phyloP scores from a whole-genome alignment of 2,797 vertebrate genomes.

The Benthosema pterotum region DNA sequence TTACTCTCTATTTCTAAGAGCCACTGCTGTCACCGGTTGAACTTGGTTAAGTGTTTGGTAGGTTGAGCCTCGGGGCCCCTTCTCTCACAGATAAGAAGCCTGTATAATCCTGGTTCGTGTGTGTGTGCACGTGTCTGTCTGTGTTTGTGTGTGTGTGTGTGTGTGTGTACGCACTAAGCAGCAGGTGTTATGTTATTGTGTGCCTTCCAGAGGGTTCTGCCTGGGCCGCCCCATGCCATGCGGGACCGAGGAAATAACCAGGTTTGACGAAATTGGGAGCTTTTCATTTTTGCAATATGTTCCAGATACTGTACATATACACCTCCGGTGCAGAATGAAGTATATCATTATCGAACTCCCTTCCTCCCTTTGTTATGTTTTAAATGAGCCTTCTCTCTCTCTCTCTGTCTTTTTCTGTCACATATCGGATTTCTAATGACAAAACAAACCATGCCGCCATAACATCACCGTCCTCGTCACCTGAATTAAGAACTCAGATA shows the following conservation, averaged over 20 bases:
- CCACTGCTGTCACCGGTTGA: slow-evolving; percentile 70
- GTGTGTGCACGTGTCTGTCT: slow-evolving; percentile 36
- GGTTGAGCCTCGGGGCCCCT: slow-evolving; percentile 75
- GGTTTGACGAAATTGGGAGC: slow-evolving; percentile 60
- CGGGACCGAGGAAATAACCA: slow-evolving; percentile 47
- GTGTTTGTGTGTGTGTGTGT: slow-evolving; percentile 3
- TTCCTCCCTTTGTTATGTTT: slow-evolving; percentile 49
- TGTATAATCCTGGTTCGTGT: slow-evolving; percentile 65
- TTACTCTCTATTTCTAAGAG: slow-evolving; percentile 71
- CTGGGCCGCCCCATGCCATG: slow-evolving; percentile 42
- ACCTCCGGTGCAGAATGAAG: slow-evolving; percentile 61
- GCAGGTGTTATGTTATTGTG: background rate
- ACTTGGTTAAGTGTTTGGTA: slow-evolving; percentile 82
- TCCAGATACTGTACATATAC: slow-evolving; percentile 10
- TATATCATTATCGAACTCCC: slow-evolving; percentile 73
- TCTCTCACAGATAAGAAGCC: slow-evolving; percentile 73
- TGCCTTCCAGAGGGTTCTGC: slow-evolving; percentile 51
- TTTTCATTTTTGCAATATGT: slow-evolving; percentile 66
- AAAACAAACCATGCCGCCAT: slow-evolving; percentile 73
- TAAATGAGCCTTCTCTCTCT: slow-evolving; percentile 50
- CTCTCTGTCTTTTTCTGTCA: slow-evolving; percentile 55
- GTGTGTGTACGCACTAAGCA: slow-evolving; percentile 21
- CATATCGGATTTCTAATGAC: slow-evolving; percentile 59
- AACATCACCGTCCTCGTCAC: slow-evolving; percentile 62
- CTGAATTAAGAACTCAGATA: slow-evolving; percentile 53